A percentile compares a stretch with the other conserved stretches of the same genome.
phyloP scores from a whole-genome alignment of 2,888 invertebrate genomes.

The Ellobium chinense region DNA sequence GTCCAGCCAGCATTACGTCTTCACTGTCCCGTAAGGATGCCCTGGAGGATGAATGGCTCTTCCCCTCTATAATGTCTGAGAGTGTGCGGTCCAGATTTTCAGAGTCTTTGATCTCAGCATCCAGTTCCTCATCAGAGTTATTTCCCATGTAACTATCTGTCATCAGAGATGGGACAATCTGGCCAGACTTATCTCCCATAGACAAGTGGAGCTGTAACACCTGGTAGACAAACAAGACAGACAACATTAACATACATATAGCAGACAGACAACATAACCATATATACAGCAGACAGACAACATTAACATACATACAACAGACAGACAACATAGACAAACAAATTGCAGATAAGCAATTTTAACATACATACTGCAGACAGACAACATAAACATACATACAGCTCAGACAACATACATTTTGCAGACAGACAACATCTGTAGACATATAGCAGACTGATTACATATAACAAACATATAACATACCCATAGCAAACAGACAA shows the following conservation, averaged over 20 bases:
- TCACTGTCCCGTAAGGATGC: background rate
- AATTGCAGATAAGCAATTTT: background rate
- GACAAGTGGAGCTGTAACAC: conserved; percentile 75
- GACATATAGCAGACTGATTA: background rate
- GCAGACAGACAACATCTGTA: background rate
- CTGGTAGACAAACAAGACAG: conserved; percentile 61
- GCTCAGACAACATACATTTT: too few species aligned
- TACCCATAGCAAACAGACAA: background rate
- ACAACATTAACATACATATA: background rate
- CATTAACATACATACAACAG: background rate
- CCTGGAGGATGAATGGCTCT: conserved; percentile 6
- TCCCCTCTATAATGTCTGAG: conserved; percentile 72
- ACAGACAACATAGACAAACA: background rate
- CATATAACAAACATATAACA: background rate
- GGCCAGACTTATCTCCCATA: background rate
- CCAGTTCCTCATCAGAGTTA: conserved; percentile 64
- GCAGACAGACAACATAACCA: background rate
- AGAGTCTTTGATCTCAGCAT: conserved; percentile 66
- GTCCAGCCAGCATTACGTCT: background rate
- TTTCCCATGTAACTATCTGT: conserved; percentile 56
- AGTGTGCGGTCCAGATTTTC: conserved; percentile 70
- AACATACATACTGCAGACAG: background rate
- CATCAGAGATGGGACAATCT: conserved; percentile 34
- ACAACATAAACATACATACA: background rate
- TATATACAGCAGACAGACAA: background rate